Base-by-base conservation (phyloP, 2,888 invertebrate genomes). In the Lithosia quadra region DNA sequence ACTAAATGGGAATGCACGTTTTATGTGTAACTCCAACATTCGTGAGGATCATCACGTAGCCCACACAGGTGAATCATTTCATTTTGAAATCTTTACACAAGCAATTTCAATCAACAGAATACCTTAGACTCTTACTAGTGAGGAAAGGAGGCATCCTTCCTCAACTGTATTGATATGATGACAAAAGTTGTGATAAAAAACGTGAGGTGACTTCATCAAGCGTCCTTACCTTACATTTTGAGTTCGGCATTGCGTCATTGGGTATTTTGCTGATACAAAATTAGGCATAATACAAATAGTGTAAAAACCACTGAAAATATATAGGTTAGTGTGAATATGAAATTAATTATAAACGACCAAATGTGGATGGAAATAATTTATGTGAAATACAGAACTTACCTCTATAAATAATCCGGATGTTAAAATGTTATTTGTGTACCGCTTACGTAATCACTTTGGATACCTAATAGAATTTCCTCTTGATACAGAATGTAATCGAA, bases 11-110 rank as follows among this genome's bases (percentile, higher is more conserved):
- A 49, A n/a, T n/a, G 49, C 49, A 43, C 43, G 43, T 18, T 18
- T 43, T 7, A 49, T 49, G 8, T 49, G 8, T 49, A 49, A n/a
- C 1, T n/a, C 18, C 8, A 43, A 43, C 49, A 49, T 49, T 49
- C 49, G 49, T 49, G 49, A 49, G 49, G 49, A n/a, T 9, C n/a
- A 49, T 49, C 49, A 49, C 49, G 49, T 49, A 49, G n/a, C 49
- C n/a, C n/a, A n/a, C n/a, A n/a, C n/a, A n/a, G n/a, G 15, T 49
- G 49, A 49, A n/a, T 49, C 49, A 49, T 49, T n/a, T 49, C 8
- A 1, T 49, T 49, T 49, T 49, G 49, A 49, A n/a, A 49, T 49
- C n/a, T 49, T 49, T 49, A 8, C n/a, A 49, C 43, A 43, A 43
- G 43, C 18, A 43, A 43, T 43, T 43, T 43, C 43, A 18, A 18